phyloP scores from a whole-genome alignment of 2,113 vertebrate species.

The Lycocorax pyrrhopterus region DNA sequence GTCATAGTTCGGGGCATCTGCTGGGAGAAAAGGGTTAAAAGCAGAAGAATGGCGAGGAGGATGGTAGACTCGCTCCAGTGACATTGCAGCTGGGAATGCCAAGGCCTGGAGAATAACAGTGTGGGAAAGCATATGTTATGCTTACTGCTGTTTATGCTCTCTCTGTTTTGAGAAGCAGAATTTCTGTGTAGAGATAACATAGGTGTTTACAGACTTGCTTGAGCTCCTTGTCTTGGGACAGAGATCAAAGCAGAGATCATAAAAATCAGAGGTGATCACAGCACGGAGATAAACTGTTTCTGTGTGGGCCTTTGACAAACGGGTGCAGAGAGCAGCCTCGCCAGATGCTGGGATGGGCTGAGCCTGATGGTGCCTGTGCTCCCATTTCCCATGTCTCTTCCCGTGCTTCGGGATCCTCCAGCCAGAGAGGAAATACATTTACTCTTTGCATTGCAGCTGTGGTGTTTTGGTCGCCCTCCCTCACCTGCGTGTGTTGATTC shows the following conservation, averaged over 20 bases:
- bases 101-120: not conserved
- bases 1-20: not conserved
- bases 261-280: not conserved
- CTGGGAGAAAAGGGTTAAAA: not conserved
- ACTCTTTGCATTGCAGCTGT: not conserved
- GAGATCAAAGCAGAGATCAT: not conserved
- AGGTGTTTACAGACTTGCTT: not conserved
- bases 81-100: not conserved
- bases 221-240: not conserved
- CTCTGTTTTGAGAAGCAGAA: not conserved
- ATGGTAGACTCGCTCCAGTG: not conserved
- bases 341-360: accelerated
- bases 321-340: not conserved
- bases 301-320: not conserved
- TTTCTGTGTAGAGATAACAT: not conserved
- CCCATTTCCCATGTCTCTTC: not conserved
- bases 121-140: not conserved
- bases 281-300: not conserved
- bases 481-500: not conserved
- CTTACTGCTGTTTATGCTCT: not conserved
- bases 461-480: accelerated
- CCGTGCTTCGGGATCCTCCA: not conserved
- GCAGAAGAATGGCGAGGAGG: not conserved
- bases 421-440: not conserved
- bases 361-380: not conserved